Evolutionary conservation across 2,113 vertebrate genomes (phyloP).

Genomic region (western clawed frog (Xenopus tropicalis)): DNA sequence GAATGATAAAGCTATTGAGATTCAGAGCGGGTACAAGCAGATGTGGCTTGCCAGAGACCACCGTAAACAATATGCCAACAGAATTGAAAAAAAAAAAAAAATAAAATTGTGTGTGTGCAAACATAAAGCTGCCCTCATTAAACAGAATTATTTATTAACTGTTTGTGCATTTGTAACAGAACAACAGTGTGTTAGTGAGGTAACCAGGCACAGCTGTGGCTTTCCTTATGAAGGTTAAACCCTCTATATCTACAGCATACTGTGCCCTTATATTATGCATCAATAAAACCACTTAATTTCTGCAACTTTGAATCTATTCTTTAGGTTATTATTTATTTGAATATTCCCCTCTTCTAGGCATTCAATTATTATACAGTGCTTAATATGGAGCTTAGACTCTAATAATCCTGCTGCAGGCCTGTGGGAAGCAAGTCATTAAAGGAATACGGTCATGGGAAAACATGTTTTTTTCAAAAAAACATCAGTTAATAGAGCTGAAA

Average conservation of each 20-base stretch:
- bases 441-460: no score
- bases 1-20: constrained; percentile 77
- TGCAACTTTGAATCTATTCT: no score
- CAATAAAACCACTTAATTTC: no score
- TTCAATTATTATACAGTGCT: no score
- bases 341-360: no score
- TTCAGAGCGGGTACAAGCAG: constrained; percentile 71
- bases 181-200: neutral
- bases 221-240: neutral
- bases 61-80: constrained; percentile 72
- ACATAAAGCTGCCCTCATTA: constrained; percentile 60
- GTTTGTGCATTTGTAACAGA: neutral
- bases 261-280: constrained; percentile 1
- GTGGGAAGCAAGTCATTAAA: no score
- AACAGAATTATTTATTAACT: constrained; percentile 55
- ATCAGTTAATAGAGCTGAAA: no score
- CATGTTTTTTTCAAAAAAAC: no score
- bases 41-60: constrained; percentile 72
- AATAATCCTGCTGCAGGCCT: no score
- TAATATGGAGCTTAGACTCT: no score
- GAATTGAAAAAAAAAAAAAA: constrained; percentile 64
- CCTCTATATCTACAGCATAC: neutral
- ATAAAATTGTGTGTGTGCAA: constrained; percentile 72
- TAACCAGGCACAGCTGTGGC: constrained; percentile 4
- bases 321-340: no score